Percentiles rank a stretch among this genome's conserved stretches.
Evolutionary conservation across 2,797 vertebrate genomes (phyloP).

Genomic region (Channallabes apus): DNA sequence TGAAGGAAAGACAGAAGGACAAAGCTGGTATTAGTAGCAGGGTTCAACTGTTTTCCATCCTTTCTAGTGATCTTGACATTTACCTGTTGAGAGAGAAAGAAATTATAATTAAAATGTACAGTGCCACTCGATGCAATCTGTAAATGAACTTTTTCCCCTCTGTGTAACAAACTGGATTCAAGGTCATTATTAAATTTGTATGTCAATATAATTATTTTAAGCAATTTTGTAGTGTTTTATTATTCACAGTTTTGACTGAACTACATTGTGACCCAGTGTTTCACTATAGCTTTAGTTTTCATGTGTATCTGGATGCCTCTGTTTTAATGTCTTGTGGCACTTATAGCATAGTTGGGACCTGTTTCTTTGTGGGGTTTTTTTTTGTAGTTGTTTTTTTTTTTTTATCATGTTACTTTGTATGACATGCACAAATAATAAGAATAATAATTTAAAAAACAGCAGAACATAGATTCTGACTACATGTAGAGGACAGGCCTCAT

Average conservation of each 20-base stretch:
- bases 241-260: background rate
- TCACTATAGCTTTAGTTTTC: background rate
- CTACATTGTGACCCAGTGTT: background rate
- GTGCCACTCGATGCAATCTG: background rate
- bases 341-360: background rate
- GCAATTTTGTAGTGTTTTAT: background rate
- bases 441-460: background rate
- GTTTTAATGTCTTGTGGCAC: background rate
- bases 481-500: conserved; percentile 69
- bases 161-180: background rate
- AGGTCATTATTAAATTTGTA: background rate
- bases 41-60: background rate
- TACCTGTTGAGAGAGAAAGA: conserved; percentile 67
- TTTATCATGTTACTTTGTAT: background rate
- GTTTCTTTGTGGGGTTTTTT: background rate
- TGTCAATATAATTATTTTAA: background rate
- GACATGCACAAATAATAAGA: background rate
- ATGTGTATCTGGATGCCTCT: background rate
- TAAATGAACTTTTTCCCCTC: background rate
- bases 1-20: background rate
- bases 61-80: conserved; percentile 54
- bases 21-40: background rate
- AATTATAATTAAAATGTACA: conserved; percentile 10
- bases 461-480: background rate
- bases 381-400: no score